Base-by-base conservation (phyloP, 2,113 vertebrate genomes). In the Serilophus lunatus region DNA sequence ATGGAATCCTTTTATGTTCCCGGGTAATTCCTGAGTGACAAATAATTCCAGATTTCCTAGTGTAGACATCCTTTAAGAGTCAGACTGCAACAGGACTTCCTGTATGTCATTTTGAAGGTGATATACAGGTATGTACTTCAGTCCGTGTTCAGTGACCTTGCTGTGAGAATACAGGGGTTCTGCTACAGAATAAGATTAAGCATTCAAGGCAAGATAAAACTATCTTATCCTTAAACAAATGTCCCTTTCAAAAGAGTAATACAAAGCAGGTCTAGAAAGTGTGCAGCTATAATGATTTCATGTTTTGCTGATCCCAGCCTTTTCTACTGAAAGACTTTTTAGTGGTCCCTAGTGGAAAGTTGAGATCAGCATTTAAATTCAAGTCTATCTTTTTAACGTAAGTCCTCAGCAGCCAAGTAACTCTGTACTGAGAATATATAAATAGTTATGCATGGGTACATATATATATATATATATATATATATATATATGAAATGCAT, bases 301-400 rank as follows among this genome's bases (percentile, higher is more conserved):
- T 97, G 97, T 98, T 98, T 98, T 98, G 98, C 98, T 98, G 98
- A 98, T 98, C 97, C 93, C 82, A 90, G 96, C 68, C 92, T 98
- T 98, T 98, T 97, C 94, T 94, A 89, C 92, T 97, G 96, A 98
- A 98, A 98, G 95, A 97, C 97, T 98, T 98, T 98, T 98, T 98
- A 98, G 96, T 98, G 96, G 96, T 98, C 98, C 96, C 98, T 91
- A 78, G 97, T 97, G 98, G 85, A 96, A 98, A 96, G 96, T 93
- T 98, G 98, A 98, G 97, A 98, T 98, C 97, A 98, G 98, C 97
- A 98, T 98, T 98, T 97, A 98, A 98, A 98, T 98, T 95, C 60
- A 74, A 96, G 96, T 97, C 97, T 98, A 90, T 95, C 97, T 98
- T 97, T 97, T 98, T 96, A 98, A 97, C 96, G 18, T 95, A 96